Percentiles rank a stretch among this genome's conserved stretches.
These are phyloP conservation scores for Athalia rosae DNA, from an alignment of 2,888 invertebrate genomes.

Conservation along the genomic window DNA sequence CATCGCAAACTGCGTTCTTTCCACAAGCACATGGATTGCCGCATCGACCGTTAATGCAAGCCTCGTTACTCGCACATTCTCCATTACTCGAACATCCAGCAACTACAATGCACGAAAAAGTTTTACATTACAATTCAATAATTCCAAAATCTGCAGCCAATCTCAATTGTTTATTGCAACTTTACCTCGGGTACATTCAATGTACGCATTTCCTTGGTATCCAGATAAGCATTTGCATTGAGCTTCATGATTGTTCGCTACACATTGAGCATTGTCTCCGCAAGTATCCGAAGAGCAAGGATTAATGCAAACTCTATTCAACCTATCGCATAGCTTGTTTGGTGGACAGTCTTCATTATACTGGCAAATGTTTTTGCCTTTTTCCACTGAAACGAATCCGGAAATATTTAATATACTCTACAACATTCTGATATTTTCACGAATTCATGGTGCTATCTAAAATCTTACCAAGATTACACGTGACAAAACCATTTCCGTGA, in stretches of 20 bases:
- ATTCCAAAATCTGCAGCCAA: too few species aligned
- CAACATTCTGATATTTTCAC: slow-evolving; percentile 16
- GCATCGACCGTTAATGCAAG: slow-evolving; percentile 86
- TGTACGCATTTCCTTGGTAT: slow-evolving; percentile 85
- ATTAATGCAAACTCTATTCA: slow-evolving; percentile 89
- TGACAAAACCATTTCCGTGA: slow-evolving; percentile 90
- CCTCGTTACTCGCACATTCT: slow-evolving; percentile 84
- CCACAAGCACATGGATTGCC: slow-evolving; percentile 88
- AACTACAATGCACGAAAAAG: slow-evolving; percentile 70
- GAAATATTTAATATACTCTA: neutral
- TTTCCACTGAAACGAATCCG: slow-evolving; percentile 68
- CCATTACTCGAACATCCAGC: slow-evolving; percentile 83
- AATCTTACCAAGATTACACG: slow-evolving; percentile 84
- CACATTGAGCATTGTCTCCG: slow-evolving; percentile 88
- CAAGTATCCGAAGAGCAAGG: slow-evolving; percentile 88
- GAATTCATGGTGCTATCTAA: neutral
- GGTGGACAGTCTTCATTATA: slow-evolving; percentile 94
- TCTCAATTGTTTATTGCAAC: too few species aligned
- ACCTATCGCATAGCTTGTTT: slow-evolving; percentile 88
- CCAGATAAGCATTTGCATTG: slow-evolving; percentile 86
- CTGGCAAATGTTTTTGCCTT: slow-evolving; percentile 82
- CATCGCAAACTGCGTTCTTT: slow-evolving; percentile 87
- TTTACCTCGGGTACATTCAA: slow-evolving; percentile 81
- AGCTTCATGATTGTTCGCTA: slow-evolving; percentile 84
- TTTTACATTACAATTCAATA: neutral